phyloP scores from a whole-genome alignment of 2,797 vertebrate genomes.

The Iguana delicatissima region DNA sequence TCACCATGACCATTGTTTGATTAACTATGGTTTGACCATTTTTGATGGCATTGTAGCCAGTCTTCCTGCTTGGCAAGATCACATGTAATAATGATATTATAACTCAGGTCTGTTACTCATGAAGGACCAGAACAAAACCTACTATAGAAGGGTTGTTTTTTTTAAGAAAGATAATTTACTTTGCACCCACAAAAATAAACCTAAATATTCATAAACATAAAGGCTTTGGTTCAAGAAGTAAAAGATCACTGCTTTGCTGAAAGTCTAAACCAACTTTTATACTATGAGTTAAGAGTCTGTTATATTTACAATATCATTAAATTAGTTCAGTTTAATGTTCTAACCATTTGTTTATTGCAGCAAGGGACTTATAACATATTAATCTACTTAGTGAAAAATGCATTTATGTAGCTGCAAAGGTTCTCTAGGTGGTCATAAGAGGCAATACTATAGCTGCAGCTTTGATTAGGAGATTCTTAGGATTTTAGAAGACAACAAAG shows the following conservation, averaged over 20 bases:
- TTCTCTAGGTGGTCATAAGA: constrained; percentile 33
- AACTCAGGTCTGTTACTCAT: not conserved
- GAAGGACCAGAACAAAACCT: not conserved
- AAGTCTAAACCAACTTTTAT: constrained; percentile 26
- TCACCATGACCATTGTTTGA: constrained; percentile 36
- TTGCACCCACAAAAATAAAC: not conserved
- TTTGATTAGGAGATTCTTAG: constrained; percentile 21
- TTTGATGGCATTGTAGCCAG: constrained; percentile 17
- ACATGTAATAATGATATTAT: not conserved
- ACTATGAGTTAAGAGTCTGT: constrained; percentile 16
- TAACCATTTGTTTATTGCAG: constrained; percentile 34
- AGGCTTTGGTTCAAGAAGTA: constrained; percentile 27
- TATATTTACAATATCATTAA: constrained; percentile 42
- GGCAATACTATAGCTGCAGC: not conserved
- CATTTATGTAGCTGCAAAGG: constrained; percentile 1
- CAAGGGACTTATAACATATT: constrained; percentile 35
- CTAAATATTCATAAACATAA: constrained; percentile 10
- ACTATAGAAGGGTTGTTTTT: not conserved
- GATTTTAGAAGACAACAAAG: not conserved
- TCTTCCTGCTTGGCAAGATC: not conserved
- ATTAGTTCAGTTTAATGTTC: constrained; percentile 36
- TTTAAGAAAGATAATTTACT: not conserved
- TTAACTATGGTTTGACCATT: not conserved
- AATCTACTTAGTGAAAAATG: constrained; percentile 34
- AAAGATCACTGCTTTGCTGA: not conserved